phyloP scores from a whole-genome alignment of 2,888 invertebrate genomes.

The Erpobdella octoculata region DNA sequence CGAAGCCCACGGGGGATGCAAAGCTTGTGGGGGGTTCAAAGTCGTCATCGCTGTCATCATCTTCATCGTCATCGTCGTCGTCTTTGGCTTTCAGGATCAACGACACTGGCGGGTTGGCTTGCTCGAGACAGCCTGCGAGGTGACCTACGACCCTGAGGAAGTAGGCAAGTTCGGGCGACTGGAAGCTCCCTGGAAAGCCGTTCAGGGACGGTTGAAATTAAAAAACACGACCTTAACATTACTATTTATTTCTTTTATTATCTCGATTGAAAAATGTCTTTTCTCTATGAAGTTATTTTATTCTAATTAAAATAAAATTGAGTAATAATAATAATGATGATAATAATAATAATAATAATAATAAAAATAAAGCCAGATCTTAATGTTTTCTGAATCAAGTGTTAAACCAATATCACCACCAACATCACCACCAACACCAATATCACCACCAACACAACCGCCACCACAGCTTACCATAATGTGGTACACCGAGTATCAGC shows the following conservation, averaged over 20 bases:
- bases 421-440: background rate
- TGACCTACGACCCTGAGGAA: background rate
- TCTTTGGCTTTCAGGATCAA: no score
- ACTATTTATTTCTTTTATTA: no score
- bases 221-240: no score
- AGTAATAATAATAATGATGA: no score
- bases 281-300: no score
- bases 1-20: background rate
- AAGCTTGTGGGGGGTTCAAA: background rate
- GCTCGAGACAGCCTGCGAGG: background rate
- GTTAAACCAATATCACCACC: background rate
- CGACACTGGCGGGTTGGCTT: background rate
- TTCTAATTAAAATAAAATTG: no score
- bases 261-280: no score
- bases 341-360: no score
- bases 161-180: background rate
- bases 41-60: background rate
- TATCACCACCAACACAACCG: background rate
- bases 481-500: conserved; percentile 62
- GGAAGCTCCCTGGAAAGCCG: background rate
- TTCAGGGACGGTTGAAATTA: no score
- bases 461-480: conserved; percentile 59
- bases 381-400: no score
- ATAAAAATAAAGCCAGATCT: no score
- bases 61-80: background rate